Evolutionary conservation across 2,888 invertebrate genomes (phyloP), one percentile per base, ranked within the genome.

Genomic region (Orthonevra nobilis): DNA sequence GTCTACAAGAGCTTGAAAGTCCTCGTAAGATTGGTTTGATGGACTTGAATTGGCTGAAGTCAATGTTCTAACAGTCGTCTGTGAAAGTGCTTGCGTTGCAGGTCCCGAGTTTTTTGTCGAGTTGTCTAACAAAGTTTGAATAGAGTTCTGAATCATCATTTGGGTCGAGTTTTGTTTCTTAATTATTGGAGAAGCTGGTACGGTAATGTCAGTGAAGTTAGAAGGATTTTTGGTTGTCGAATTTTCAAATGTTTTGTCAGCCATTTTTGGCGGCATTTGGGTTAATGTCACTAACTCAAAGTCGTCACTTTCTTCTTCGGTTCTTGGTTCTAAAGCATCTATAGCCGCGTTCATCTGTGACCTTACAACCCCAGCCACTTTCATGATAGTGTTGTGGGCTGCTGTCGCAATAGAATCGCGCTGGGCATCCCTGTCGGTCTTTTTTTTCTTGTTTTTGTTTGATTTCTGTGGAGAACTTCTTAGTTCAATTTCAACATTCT

Each of bases 401-500:
- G 32, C 63, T 1, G 70, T 56, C 1, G 52, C 54, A 6, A 61
- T 38, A 5, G 42, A 10, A 0, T 61, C 38, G 6, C 20, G 61
- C 26, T 46, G 44, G 0, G 6, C 19, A 19, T 60, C 30, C 2
- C 54, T 42, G n/a, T 61, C 30, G 12, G 42, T 68, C 10, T 69
- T 72, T 7, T 81, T 61, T 14, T 72, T 81, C 38, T 73, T 58
- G 7, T 40, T 26, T 10, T 48, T 58, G n/a, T 30, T 36, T 2
- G 60, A 10, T 12, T 58, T 32, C 0, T 7, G 0, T 4, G 32
- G 42, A 3, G 85, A 85, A 34, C 82, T 85, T n/a, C 88, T 81
- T 1, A 88, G 61, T 52, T 87, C 86, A 15, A 88, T 82, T 28
- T 87, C 84, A 9, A 88, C 83, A 77, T 88, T 88, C 66, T 88